Evolutionary conservation across 2,888 invertebrate genomes (phyloP), one percentile per base, ranked within the genome.

Genomic region (Drosophila suboccidentalis): DNA sequence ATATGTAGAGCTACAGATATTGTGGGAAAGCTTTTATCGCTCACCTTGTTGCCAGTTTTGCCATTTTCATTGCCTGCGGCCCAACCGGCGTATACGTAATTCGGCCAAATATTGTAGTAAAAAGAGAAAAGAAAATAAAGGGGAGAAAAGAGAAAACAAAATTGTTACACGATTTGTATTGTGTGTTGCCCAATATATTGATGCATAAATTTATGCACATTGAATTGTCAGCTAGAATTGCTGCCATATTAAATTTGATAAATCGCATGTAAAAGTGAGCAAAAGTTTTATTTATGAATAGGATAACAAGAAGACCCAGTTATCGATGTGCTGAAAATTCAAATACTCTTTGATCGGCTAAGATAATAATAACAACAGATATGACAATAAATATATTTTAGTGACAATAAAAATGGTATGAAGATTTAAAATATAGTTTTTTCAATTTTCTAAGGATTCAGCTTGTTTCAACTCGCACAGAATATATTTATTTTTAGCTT

Each of bases 1-100:
- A 13, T 43, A 61, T 19, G 29, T 39, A 38, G 9, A 17, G 26
- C 43, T 34, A 51, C 36, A 68, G 77, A 64, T 72, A 76, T 60
- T 66, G 80, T 78, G 65, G 73, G 62, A 75, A 81, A 75, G 87
- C 83, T 87, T 83, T 89, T 89, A 87, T 81, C 85, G 85, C 60
- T 70, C 71, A 84, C 82, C 82, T 81, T 78, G 76, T 63, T 76
- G 75, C 50, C 70, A 69, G 76, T 55, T 78, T 64, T 64, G 57
- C 78, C 73, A 65, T 53, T 69, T 71, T 44, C 49, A 44, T 8
- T 58, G 81, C 71, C 71, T 67, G 59, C 75, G 70, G 82, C 81
- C 50, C 70, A 71, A 68, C 54, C 51, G 81, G 61, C 78, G 78
- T 77, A 78, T 80, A 78, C 81, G 78, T 80, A 78, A 77, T 78